Evolutionary conservation across 1,140 invertebrate genomes (phyloP), one percentile per base, ranked within the genome.

Genomic region (Paraescarpia echinospica): DNA sequence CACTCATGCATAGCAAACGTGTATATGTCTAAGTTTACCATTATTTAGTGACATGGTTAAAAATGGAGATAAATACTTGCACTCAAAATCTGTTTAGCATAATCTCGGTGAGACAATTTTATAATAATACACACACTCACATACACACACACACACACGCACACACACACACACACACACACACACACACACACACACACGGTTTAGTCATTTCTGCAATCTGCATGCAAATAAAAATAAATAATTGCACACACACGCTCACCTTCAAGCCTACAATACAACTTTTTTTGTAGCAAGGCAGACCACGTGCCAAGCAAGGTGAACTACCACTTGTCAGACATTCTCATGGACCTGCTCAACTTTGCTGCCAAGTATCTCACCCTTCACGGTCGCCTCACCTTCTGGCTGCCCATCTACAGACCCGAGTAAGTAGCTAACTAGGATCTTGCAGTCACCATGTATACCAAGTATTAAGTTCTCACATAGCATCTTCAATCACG

Each of bases 291-390:
- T 93, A 97, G 94, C 96, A 98, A 96, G 95, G 97, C 93, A 95
- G 97, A 97, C 90, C 98, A 98, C 95, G 97, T 98, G 94, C 98
- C 98, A 1, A 97, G 98, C 6, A 99, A 98, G 96, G 96, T 98
- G n/a, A 97, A 97, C 90, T 99, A 99, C 94, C 97, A 97, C 35
- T 96, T 99, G 92, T 96, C 97, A 2, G 97, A 98, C 93, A 97
- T 99, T 77, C 98, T 98, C 94, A 96, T 96, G 91, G 98, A 99
- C 96, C 96, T 99, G 34, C 96, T 99, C 27, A 96, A 97, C 93
- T 99, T 99, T 96, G 97, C 98, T 8, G 97, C 97, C 0, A 97
- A 96, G 93, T 97, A 98, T 96, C 96, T 99, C 88, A 97, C 96
- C 94, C 92, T 98, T 5, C 97, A 97, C 48, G 98, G 98, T 0